Percentiles rank a stretch among this genome's conserved stretches.
Evolutionary conservation across 2,797 vertebrate species (phyloP).

Genomic region (Allobates femoralis): DNA sequence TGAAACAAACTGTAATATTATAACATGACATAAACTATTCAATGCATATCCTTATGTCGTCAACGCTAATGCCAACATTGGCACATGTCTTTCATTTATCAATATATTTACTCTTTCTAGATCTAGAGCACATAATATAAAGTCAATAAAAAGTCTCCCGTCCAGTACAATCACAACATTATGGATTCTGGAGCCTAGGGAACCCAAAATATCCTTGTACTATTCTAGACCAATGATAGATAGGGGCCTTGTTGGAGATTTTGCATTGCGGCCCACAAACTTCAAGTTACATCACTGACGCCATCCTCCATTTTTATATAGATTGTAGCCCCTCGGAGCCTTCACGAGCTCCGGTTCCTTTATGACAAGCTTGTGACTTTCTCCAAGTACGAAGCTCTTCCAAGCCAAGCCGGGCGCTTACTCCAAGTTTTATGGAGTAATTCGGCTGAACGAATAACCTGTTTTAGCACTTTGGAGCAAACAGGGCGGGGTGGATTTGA

Average conservation of each 20-base stretch:
- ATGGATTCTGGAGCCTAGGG: too few species aligned
- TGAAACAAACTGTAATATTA: too few species aligned
- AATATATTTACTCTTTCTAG: background rate
- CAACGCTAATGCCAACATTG: background rate
- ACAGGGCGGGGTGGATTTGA: conserved; percentile 47
- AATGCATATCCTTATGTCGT: background rate
- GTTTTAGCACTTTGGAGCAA: conserved; percentile 51
- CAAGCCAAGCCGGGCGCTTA: conserved; percentile 6
- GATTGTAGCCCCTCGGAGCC: background rate
- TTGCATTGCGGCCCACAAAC: too few species aligned
- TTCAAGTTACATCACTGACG: too few species aligned
- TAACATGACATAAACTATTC: background rate
- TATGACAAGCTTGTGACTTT: conserved; percentile 14
- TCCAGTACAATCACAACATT: too few species aligned
- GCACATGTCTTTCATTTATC: background rate
- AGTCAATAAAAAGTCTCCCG: background rate
- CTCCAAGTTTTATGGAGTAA: conserved; percentile 41
- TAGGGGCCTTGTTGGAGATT: too few species aligned
- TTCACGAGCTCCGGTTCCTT: background rate
- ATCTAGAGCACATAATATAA: too few species aligned
- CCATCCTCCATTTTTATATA: conserved; percentile 3
- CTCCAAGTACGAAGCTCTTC: background rate
- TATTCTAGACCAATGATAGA: too few species aligned
- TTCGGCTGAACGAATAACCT: conserved; percentile 11
- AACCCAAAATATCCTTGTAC: too few species aligned